Conservation (phyloP, 2,113 vertebrate species). For the Sinocyclocheilus rhinocerous region DNA sequence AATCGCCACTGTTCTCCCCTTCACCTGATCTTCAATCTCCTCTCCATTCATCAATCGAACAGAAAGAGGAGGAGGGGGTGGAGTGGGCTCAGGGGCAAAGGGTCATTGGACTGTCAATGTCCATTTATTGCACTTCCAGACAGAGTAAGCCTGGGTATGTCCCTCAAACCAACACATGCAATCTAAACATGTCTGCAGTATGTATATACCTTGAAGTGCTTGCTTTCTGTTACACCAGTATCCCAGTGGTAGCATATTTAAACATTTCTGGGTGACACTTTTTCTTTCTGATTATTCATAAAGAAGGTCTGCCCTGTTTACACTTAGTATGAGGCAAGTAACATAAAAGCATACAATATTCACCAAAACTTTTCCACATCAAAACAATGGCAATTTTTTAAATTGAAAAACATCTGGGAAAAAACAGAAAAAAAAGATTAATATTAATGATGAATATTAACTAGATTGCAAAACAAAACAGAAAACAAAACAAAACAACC, state of each 20-base stretch:
- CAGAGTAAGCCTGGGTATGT: neutral
- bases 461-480: too few species aligned
- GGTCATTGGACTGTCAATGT: constrained; percentile 24
- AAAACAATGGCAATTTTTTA: too few species aligned
- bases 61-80: constrained; percentile 6
- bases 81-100: neutral
- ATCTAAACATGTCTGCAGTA: neutral
- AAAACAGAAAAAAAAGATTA: too few species aligned
- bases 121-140: constrained; percentile 15
- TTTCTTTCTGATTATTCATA: neutral
- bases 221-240: neutral
- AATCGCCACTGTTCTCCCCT: constrained; percentile 32
- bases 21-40: constrained; percentile 33
- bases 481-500: too few species aligned
- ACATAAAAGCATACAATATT: neutral
- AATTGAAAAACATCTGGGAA: too few species aligned
- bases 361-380: too few species aligned
- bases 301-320: neutral
- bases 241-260: neutral
- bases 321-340: neutral
- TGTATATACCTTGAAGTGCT: neutral
- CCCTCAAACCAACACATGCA: neutral
- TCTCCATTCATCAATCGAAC: constrained; percentile 26
- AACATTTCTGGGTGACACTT: neutral
- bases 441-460: too few species aligned